Conservation (phyloP, 2,797 vertebrate genomes). For the Huso huso region DNA sequence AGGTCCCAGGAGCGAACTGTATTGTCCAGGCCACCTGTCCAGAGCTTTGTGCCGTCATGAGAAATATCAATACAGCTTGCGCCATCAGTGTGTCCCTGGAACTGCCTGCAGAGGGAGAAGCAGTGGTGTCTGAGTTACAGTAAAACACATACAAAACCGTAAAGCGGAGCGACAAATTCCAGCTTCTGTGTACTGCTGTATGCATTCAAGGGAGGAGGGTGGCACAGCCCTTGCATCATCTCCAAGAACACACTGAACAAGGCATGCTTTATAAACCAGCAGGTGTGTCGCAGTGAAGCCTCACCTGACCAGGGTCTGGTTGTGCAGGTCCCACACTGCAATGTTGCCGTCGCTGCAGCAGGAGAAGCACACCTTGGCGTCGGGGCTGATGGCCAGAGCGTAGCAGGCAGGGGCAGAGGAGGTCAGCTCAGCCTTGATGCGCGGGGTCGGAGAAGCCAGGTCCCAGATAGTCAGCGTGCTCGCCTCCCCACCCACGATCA, state of each 20-base stretch:
- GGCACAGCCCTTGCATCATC: too few relatives aligned
- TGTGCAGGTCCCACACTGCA: slow-evolving; percentile 92
- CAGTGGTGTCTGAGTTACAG: background rate
- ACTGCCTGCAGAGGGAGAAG: slow-evolving; percentile 65
- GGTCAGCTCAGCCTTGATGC: slow-evolving; percentile 91
- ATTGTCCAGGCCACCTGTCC: slow-evolving; percentile 95
- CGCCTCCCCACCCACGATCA: slow-evolving; percentile 90
- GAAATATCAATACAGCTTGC: slow-evolving; percentile 98
- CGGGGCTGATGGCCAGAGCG: slow-evolving; percentile 89
- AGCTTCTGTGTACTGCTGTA: too few relatives aligned
- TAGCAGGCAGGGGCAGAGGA: slow-evolving; percentile 91
- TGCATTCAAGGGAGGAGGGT: too few relatives aligned
- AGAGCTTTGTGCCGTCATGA: slow-evolving; percentile 90
- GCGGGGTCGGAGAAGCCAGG: slow-evolving; percentile 85
- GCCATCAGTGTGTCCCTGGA: slow-evolving; percentile 92
- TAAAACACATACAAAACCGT: slow-evolving; percentile 6
- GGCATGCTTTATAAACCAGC: too few relatives aligned
- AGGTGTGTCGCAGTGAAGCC: slow-evolving; percentile 14
- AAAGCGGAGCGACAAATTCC: too few relatives aligned
- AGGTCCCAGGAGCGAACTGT: slow-evolving; percentile 95
- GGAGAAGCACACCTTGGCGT: slow-evolving; percentile 95
- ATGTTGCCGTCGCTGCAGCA: slow-evolving; percentile 96
- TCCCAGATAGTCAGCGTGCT: slow-evolving; percentile 96
- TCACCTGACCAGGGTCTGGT: slow-evolving; percentile 91
- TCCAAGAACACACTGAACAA: too few relatives aligned